Evolutionary conservation across 2,113 vertebrate species (phyloP), one percentile per base, ranked within the genome.

Genomic region (Synchiropus splendidus): DNA sequence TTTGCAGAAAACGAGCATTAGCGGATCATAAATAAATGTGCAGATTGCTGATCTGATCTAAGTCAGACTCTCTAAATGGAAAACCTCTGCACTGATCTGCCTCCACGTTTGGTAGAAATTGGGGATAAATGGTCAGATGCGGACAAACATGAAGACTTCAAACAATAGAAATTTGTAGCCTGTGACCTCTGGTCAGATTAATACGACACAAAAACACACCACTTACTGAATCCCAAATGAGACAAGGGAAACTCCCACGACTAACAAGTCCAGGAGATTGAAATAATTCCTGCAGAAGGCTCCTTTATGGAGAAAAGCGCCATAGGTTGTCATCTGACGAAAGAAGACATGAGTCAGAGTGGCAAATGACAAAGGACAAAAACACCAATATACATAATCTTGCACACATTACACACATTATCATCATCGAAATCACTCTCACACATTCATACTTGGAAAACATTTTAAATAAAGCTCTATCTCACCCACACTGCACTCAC

Each of bases 191-290:
- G n/a, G n/a, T n/a, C n/a, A n/a, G n/a, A n/a, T n/a, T n/a, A n/a
- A 27, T 27, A 27, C 21, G 21, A 27, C 21, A 27, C 21, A 27
- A 27, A 4, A 27, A 27, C 21, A 27, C 4, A 27, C 4, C 79
- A 93, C 95, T 98, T 79, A 99, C 95, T 99, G 92, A 74, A 99
- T 94, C 64, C 92, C 91, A 77, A 99, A 99, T 12, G 95, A 99
- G 38, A 98, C 90, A 41, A 99, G 86, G 27, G 95, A 99, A 31
- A 99, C 94, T n/a, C 94, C 94, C 38, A 99, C 95, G 38, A 99
- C 95, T 75, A 99, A 74, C 80, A 99, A 85, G 69, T 99, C 95
- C 70, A 99, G 83, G 74, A 99, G 83, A 80, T 99, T 99, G 76
- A 99, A 99, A 78, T 95, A 97, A 80, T 97, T 99, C 69, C 95